Evolutionary conservation across 2,888 invertebrate species (phyloP).

Genomic region (Hemistola chrysoprasaria): DNA sequence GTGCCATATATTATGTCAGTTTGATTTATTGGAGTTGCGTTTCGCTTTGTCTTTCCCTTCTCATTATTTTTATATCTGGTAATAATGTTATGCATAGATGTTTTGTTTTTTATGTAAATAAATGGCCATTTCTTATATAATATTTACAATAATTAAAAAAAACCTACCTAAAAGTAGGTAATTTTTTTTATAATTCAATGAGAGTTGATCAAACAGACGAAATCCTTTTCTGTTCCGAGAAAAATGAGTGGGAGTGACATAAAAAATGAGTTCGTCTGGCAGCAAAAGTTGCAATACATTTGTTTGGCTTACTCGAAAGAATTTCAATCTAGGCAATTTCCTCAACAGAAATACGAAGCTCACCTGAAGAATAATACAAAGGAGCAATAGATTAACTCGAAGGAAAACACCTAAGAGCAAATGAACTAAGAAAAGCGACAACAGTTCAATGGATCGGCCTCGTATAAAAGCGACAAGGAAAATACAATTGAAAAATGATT

Average conservation of each 20-base stretch:
- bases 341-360: conserved; percentile 16
- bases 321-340: conserved; percentile 12
- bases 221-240: too few relatives aligned
- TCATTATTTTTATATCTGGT: conserved; percentile 7
- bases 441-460: conserved; percentile 31
- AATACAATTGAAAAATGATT: conserved; percentile 34
- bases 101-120: neutral
- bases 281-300: too few relatives aligned
- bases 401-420: conserved; percentile 27
- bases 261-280: too few relatives aligned
- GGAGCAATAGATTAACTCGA: conserved; percentile 27
- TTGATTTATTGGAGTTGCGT: conserved; percentile 20
- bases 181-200: too few relatives aligned
- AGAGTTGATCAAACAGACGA: too few relatives aligned
- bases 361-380: conserved; percentile 23
- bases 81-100: neutral
- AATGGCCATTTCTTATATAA: neutral
- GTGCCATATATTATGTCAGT: conserved; percentile 18
- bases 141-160: too few relatives aligned
- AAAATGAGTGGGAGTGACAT: too few relatives aligned
- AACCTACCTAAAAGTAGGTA: too few relatives aligned
- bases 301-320: conserved; percentile 1
- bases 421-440: conserved; percentile 30
- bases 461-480: conserved; percentile 29
- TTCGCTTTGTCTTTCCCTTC: conserved; percentile 14